Conservation (phyloP, 2,888 invertebrate species). For the Serripes groenlandicus region DNA sequence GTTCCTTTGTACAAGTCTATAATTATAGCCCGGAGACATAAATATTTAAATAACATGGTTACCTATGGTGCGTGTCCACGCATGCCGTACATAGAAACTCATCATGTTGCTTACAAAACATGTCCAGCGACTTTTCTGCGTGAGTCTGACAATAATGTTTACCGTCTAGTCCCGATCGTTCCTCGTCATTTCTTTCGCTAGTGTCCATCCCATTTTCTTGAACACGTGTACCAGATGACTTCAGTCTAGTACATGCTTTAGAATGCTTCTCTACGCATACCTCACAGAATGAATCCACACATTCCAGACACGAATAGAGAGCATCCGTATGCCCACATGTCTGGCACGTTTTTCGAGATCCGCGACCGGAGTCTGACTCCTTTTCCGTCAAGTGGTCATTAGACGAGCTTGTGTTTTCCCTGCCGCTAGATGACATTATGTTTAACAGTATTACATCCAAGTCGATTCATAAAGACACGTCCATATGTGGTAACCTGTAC, state of each 20-base stretch:
- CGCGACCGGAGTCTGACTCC: neutral
- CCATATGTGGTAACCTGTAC: neutral
- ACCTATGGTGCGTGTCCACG: conserved; percentile 14
- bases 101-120: conserved; percentile 20
- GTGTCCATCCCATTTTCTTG: neutral
- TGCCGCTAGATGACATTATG: neutral
- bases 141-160: conserved; percentile 23
- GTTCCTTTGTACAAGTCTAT: too few species aligned
- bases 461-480: neutral
- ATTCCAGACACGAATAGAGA: neutral
- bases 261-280: neutral
- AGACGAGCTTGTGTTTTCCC: neutral
- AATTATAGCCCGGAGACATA: neutral
- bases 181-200: neutral
- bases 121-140: neutral
- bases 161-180: neutral
- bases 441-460: neutral
- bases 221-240: neutral
- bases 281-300: neutral
- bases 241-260: neutral
- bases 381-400: neutral
- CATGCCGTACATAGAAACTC: conserved; percentile 4
- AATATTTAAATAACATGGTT: neutral
- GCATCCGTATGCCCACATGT: neutral
- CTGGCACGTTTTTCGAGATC: neutral